Evolutionary conservation across 1,140 invertebrate species (phyloP), one percentile per base, ranked within the genome.

Genomic region (Aricia agestis): DNA sequence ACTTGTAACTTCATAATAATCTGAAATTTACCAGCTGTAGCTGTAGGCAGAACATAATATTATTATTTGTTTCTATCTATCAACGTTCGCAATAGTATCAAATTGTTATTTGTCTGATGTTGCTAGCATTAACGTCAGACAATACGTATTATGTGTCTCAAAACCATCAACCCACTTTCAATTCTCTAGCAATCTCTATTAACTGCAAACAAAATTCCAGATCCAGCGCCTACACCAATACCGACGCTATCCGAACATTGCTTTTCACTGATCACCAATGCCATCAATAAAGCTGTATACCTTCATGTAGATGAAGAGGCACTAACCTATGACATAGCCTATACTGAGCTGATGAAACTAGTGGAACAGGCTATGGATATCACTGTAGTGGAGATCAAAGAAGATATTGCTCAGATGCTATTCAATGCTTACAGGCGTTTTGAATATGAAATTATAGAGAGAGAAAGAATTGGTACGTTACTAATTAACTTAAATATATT

Each of bases 281-380:
- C 84, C 2, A 84, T 90, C 1, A 87, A 91, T 68, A 91, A 91
- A 70, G 87, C 83, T 2, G 84, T 90, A 36, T 90, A 75, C 61
- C 67, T 77, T 0, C 79, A 80, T 19, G 80, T 89, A 0, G 80
- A 86, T 45, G 86, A 90, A 2, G 63, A 41, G 5, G 59, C 74
- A 3, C 63, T 91, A 1, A 75, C 74, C 6, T 91, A 87, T 52
- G 89, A 91, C 69, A 84, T 83, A 1, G 87, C 87, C 1, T 91
- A 89, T 31, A 81, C 90, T 6, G 89, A 90, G 58, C 77, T 91
- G 0, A 70, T 61, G 41, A 87, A 84, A 66, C 81, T 81, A 10
- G 86, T 90, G 0, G 89, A 91, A 70, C 73, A 77, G 68, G 85
- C 87, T 1, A 91, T 91, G 87, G 89, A 91, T 68, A 80, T 90